Evolutionary conservation across 2,888 invertebrate genomes (phyloP).

Genomic region (Lycaena phlaeas): DNA sequence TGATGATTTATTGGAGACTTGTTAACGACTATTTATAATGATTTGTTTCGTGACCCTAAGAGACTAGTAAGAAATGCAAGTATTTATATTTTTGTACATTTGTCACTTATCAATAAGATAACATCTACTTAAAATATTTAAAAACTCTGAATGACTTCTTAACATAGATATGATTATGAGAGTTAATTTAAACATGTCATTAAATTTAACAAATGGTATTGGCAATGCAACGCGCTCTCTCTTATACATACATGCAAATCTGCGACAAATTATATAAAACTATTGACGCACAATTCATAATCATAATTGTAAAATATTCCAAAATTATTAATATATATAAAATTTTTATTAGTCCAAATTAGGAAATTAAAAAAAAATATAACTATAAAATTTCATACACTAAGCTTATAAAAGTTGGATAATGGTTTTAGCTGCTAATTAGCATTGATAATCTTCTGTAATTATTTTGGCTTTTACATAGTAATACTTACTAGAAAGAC

Average conservation of each 20-base stretch:
- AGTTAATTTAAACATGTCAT: conserved; percentile 27
- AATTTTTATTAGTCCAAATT: neutral
- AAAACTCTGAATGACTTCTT: conserved; percentile 42
- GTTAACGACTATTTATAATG: conserved; percentile 32
- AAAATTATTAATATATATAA: neutral
- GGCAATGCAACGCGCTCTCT: neutral
- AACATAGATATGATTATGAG: conserved; percentile 66
- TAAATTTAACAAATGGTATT: conserved; percentile 11
- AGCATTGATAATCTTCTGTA: no score
- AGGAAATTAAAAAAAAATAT: neutral
- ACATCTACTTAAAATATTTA: conserved; percentile 63
- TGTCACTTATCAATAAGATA: conserved; percentile 66
- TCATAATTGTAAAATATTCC: neutral
- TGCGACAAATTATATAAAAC: neutral
- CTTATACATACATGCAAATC: conserved; percentile 1
- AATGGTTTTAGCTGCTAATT: no score
- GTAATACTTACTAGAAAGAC: no score
- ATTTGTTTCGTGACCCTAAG: conserved; percentile 58
- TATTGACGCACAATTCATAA: neutral
- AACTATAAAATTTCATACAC: no score
- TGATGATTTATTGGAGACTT: conserved; percentile 28
- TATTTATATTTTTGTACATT: conserved; percentile 64
- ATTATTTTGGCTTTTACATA: no score
- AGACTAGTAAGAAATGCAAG: conserved; percentile 70
- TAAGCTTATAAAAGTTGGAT: no score